Base-by-base conservation (phyloP, 2,888 invertebrate species). In the Drosophila paranaensis region DNA sequence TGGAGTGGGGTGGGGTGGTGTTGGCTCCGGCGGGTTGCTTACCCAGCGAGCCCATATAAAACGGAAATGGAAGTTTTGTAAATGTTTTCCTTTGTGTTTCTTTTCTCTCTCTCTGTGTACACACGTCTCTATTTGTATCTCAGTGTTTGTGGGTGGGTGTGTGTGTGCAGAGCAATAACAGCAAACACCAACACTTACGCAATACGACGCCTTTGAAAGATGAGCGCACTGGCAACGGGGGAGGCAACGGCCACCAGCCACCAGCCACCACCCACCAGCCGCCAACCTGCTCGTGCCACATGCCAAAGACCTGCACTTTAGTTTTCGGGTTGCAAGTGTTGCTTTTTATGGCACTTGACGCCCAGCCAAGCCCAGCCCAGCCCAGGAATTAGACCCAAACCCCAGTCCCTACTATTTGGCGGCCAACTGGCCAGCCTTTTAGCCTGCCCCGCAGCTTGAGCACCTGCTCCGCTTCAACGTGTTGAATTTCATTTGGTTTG, bases 61-160 rank as follows among this genome's bases (percentile, higher is more conserved):
- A 79, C 88, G 91, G 91, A 91, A 91, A 91, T 91, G 90, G 89
- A 90, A 90, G 90, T 91, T 91, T 91, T 85, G 90, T 83, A 91
- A 90, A 90, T 91, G 90, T 90, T 91, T 91, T 91, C 90, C 83
- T 84, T 85, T 91, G 86, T 84, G 79, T 82, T 74, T 83, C 87
- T 80, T 79, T 88, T 61, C 54, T 60, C 74, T 55, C 54, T 63
- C 40, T 61, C 33, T 40, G 40, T 39, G 56, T 61, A 60, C 50
- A 60, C 58, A 63, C 62, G 67, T 67, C 61, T 69, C 54, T 54
- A 54, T 54, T 54, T 54, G 54, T 39, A 27, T 40, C 37, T 16
- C 27, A n/a, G 40, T 54, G 56, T 39, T 35, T 64, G 50, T 35
- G 45, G 27, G 45, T 33, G 37, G 37, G 20, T 60, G 39, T 54